Percentiles rank a stretch among this genome's conserved stretches.
Conservation (phyloP, 2,888 invertebrate genomes). For the Pterostichus niger region DNA sequence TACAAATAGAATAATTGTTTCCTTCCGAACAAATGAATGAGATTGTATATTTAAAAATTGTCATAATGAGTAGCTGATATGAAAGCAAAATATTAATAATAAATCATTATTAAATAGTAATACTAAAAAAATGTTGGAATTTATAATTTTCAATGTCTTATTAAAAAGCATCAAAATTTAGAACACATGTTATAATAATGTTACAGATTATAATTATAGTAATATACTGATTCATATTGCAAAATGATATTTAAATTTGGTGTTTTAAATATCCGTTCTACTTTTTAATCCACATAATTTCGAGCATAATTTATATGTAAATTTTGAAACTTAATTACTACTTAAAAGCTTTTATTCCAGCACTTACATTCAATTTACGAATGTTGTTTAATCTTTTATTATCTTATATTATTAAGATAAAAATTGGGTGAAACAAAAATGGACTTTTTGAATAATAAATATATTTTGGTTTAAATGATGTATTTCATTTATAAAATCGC, state of each 20-base stretch:
- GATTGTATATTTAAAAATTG: too few species aligned
- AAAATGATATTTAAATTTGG: constrained; percentile 10
- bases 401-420: too few species aligned
- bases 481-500: too few species aligned
- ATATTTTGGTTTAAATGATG: too few species aligned
- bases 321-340: constrained; percentile 27
- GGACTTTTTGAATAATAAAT: too few species aligned
- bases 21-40: too few species aligned
- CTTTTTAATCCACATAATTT: constrained; percentile 5
- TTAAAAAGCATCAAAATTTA: constrained; percentile 24
- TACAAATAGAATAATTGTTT: too few species aligned
- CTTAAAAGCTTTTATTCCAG: constrained; percentile 11
- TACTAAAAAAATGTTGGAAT: background rate
- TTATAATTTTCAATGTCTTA: background rate
- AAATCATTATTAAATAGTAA: too few species aligned
- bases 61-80: background rate
- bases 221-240: constrained; percentile 2
- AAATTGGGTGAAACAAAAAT: too few species aligned
- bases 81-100: background rate
- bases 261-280: constrained; percentile 25
- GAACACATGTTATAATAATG: constrained; percentile 9
- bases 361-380: background rate
- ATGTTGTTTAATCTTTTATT: background rate
- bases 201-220: constrained; percentile 4
- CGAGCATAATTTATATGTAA: constrained; percentile 28